phyloP scores from a whole-genome alignment of 2,888 invertebrate genomes.

The Rhingia campestris region DNA sequence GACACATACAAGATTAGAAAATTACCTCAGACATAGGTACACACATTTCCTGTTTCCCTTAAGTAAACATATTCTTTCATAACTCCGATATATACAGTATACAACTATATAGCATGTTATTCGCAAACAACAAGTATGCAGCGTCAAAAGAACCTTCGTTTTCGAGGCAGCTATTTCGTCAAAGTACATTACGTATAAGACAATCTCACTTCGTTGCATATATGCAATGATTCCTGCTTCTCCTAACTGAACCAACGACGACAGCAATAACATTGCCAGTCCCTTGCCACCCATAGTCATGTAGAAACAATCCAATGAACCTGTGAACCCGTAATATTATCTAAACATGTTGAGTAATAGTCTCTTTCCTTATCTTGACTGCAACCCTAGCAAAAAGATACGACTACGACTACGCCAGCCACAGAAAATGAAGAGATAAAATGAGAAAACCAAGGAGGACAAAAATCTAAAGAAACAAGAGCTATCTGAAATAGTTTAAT shows the following conservation, averaged over 20 bases:
- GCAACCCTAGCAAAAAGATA: background rate
- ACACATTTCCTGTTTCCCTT: no score
- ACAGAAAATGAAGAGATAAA: slow-evolving; percentile 31
- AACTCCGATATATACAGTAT: no score
- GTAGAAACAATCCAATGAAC: slow-evolving; percentile 59
- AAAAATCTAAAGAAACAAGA: slow-evolving; percentile 52
- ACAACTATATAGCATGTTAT: no score
- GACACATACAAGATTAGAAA: no score
- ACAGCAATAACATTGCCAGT: background rate
- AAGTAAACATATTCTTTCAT: no score
- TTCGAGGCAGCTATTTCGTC: slow-evolving; percentile 15
- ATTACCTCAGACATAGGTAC: no score
- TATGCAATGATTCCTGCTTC: background rate
- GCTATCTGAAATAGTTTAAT: slow-evolving; percentile 60
- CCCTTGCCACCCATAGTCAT: background rate
- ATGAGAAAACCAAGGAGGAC: slow-evolving; percentile 9
- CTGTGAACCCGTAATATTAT: slow-evolving; percentile 68
- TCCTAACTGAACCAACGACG: background rate
- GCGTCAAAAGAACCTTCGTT: slow-evolving; percentile 19
- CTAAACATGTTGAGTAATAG: slow-evolving; percentile 65
- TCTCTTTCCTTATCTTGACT: slow-evolving; percentile 20
- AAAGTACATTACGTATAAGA: slow-evolving; percentile 15
- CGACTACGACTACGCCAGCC: background rate
- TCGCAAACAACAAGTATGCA: background rate
- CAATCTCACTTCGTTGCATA: background rate